Evolutionary conservation across 1,140 invertebrate genomes (phyloP).

Genomic region (Apocrypta bakeri): DNA sequence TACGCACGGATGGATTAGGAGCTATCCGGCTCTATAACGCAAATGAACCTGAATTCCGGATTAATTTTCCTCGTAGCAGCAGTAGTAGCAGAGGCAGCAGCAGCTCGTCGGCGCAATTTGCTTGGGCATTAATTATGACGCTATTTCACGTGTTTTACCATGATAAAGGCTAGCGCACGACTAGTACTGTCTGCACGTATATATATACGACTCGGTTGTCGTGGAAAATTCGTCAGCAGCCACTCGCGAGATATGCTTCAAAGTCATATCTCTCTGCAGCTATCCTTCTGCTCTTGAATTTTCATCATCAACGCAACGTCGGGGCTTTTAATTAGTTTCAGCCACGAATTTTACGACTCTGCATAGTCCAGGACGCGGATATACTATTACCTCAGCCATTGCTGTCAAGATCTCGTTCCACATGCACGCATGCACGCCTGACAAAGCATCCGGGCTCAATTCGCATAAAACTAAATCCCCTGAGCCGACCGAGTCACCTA

Average conservation of each 20-base stretch:
- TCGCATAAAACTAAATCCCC: not conserved
- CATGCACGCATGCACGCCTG: not conserved
- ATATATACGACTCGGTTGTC: not conserved
- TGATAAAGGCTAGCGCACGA: slow-evolving; percentile 9
- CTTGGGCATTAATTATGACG: slow-evolving; percentile 17
- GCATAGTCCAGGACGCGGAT: not conserved
- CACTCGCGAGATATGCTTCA: not conserved
- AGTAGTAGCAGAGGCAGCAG: not conserved
- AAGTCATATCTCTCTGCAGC: slow-evolving; percentile 2
- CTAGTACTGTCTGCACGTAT: too few species aligned
- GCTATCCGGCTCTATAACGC: not conserved
- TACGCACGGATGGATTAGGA: too few species aligned
- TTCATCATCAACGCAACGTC: slow-evolving; percentile 37
- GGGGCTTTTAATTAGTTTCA: slow-evolving; percentile 47
- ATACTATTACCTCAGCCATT: not conserved
- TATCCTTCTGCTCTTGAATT: slow-evolving; percentile 2
- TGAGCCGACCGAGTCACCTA: not conserved
- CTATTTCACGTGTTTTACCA: slow-evolving; percentile 13
- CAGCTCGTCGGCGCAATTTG: not conserved
- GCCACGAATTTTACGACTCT: slow-evolving; percentile 40
- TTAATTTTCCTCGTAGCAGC: not conserved
- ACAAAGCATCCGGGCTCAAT: not conserved
- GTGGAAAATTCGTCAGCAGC: slow-evolving; percentile 17
- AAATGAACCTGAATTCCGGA: slow-evolving; percentile 29
- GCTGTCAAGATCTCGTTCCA: not conserved